These are phyloP conservation scores for Drosophila prosaltans DNA, from an alignment of 1,140 invertebrate genomes.

Conservation along the genomic window DNA sequence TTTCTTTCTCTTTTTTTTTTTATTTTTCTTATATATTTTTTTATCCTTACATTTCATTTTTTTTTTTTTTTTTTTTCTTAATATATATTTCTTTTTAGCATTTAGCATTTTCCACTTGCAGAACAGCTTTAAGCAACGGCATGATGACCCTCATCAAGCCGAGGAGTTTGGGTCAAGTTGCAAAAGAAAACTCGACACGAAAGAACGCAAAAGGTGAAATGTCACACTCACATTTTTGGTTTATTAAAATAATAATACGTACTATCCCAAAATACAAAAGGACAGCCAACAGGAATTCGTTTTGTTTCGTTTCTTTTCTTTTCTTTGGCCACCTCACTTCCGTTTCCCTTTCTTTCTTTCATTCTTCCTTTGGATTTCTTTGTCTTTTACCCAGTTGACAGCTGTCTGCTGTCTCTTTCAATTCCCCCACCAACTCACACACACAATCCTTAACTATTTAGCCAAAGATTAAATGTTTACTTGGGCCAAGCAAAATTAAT, in stretches of 20 bases:
- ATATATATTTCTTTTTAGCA: neutral
- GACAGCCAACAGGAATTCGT: conserved; percentile 28
- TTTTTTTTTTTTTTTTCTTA: neutral
- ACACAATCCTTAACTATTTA: conserved; percentile 33
- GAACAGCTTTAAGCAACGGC: conserved; percentile 49
- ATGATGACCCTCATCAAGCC: conserved; percentile 53
- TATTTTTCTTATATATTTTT: neutral
- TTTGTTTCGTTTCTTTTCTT: conserved; percentile 5
- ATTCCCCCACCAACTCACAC: neutral
- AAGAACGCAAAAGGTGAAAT: conserved; percentile 65
- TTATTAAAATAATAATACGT: conserved; percentile 75
- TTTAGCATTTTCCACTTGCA: neutral
- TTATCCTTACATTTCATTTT: neutral
- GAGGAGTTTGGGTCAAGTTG: conserved; percentile 10
- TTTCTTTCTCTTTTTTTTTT: neutral
- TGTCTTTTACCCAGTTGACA: conserved; percentile 46
- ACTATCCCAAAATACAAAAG: conserved; percentile 42
- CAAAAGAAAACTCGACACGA: conserved; percentile 10
- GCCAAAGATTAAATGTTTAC: conserved; percentile 70
- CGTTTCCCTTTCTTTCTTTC: neutral
- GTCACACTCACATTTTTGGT: conserved; percentile 74
- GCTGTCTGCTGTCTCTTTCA: conserved; percentile 49
- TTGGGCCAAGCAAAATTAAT: conserved; percentile 69
- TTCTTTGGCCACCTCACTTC: neutral
- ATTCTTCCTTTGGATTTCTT: neutral